phyloP scores from a whole-genome alignment of 2,797 vertebrate genomes.

The Avahi laniger region DNA sequence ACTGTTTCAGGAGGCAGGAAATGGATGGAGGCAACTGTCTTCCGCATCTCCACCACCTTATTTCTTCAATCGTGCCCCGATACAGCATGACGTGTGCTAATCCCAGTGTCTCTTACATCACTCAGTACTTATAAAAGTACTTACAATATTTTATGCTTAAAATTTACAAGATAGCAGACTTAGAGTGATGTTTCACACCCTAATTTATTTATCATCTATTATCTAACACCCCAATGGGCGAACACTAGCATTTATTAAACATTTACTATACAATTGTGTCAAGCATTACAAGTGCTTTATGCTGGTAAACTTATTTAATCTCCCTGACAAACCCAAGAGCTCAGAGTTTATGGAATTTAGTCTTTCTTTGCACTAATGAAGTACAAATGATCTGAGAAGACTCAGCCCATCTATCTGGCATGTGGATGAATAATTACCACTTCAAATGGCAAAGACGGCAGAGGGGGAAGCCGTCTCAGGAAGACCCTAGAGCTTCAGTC shows the following conservation, averaged over 20 bases:
- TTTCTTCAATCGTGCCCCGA: neutral
- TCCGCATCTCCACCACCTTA: neutral
- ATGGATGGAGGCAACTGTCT: neutral
- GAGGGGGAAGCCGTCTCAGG: neutral
- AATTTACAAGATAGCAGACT: neutral
- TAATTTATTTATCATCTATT: neutral
- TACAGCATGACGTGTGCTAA: neutral
- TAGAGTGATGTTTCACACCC: neutral
- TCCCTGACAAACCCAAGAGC: neutral
- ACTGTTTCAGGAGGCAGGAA: neutral
- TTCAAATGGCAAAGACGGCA: neutral
- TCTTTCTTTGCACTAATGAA: neutral
- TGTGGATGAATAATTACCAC: neutral
- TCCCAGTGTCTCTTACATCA: neutral
- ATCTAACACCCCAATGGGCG: neutral
- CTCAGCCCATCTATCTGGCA: neutral
- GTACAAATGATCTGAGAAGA: neutral
- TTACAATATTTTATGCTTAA: neutral
- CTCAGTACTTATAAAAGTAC: neutral
- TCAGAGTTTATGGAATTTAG: neutral
- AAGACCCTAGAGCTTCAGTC: neutral
- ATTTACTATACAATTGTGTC: neutral
- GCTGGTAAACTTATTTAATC: neutral
- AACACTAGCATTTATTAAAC: neutral
- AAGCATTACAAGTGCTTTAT: neutral